Base-by-base conservation (phyloP, 2,888 invertebrate genomes). In the Agriopis aurantiaria region DNA sequence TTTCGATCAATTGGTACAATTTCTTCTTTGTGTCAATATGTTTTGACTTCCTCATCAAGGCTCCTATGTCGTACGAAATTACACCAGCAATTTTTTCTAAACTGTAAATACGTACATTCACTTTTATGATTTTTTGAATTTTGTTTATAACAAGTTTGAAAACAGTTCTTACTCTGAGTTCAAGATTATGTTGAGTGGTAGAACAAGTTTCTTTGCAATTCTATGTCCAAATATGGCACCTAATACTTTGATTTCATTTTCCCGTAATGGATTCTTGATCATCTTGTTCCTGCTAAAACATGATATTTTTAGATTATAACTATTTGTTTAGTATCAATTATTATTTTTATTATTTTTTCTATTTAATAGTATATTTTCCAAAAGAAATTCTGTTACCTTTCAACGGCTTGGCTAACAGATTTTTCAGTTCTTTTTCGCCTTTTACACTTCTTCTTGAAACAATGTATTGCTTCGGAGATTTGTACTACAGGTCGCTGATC, bases 381-480 rank as follows among this genome's bases (percentile, higher is more conserved):
- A 33, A 33, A 5, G 33, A 3, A 33, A 3, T 33, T 3, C 33
- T 5, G 33, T 17, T 17, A 64, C 75, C 70, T 61, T 74, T 65
- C 17, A 67, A 52, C 48, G 65, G 75, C 48, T 73, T 67, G 69
- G 64, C 79, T 45, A 56, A 55, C 68, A 63, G 57, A 10, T 69
- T 71, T 17, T 63, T 76, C 59, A 8, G 63, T 43, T 33, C 72
- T 56, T 51, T 59, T 68, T 56, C 69, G 11, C 12, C 65, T 67
- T 65, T 23, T 52, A 41, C 61, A 51, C 10, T 73, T 80, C 81
- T 66, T 82, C 82, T 85, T 84, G 69, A 92, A 93, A 80, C 86
- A 89, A 70, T 80, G 72, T 59, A 91, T 77, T 48, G 93, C 93
- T 48, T 93, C 92, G 17, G 86, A 70, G 72, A 93, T 84, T 72